Conservation (phyloP, 2,113 vertebrate species). For the Cheirogaleus medius region DNA sequence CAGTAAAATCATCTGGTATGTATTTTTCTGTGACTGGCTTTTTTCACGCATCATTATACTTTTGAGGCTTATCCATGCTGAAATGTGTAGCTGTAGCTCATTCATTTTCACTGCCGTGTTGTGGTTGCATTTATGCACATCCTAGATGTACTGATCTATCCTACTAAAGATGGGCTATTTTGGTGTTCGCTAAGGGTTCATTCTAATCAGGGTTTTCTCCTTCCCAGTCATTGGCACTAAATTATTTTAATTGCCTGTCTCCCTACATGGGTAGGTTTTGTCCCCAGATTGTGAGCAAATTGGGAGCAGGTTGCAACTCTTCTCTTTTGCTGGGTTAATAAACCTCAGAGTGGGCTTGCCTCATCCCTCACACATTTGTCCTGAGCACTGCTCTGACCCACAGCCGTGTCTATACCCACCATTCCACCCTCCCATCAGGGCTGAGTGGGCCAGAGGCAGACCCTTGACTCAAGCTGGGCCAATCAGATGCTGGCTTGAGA, state of each 20-base stretch:
- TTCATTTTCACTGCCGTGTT: neutral
- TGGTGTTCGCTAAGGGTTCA: neutral
- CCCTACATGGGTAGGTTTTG: neutral
- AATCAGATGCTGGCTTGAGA: neutral
- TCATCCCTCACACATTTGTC: neutral
- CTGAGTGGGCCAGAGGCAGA: neutral
- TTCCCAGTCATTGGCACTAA: neutral
- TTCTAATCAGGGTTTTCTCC: neutral
- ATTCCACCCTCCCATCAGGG: neutral
- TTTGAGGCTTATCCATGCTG: neutral
- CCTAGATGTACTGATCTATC: neutral
- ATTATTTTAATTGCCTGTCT: neutral
- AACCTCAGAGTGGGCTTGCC: neutral
- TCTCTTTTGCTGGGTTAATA: neutral
- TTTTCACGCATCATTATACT: constrained; percentile 13
- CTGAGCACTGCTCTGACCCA: neutral
- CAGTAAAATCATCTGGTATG: neutral
- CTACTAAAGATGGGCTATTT: neutral
- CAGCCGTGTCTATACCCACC: too few relatives aligned
- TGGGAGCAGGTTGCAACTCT: neutral
- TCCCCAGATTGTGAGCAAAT: neutral
- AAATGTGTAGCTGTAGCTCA: neutral
- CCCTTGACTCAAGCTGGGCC: neutral
- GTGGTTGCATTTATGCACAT: neutral
- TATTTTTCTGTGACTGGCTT: constrained; percentile 26